Conservation (phyloP, 2,888 invertebrate genomes). For the Chirona hameri region DNA sequence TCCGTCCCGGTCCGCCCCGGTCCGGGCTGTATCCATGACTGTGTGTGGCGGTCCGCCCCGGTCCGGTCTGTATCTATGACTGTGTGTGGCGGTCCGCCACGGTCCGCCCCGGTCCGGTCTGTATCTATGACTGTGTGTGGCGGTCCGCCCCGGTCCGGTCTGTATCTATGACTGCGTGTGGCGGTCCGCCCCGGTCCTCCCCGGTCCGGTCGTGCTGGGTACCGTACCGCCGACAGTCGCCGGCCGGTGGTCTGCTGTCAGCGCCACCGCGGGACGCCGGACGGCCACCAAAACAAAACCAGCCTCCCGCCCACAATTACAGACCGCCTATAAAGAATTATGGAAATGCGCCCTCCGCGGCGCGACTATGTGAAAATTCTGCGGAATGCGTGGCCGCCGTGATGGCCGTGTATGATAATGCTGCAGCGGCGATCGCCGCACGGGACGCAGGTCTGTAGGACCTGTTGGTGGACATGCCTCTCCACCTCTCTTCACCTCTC, state of each 20-base stretch:
- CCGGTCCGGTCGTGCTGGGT: not conserved
- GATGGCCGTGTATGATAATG: conserved; percentile 8
- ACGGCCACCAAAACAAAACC: conserved; percentile 23
- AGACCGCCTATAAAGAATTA: conserved; percentile 26
- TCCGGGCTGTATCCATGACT: too few relatives aligned
- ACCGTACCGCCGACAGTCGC: not conserved
- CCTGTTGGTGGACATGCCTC: too few relatives aligned
- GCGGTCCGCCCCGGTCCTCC: too few relatives aligned
- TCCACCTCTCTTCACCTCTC: too few relatives aligned
- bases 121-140: not conserved
- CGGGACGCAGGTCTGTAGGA: too few relatives aligned
- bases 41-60: too few relatives aligned
- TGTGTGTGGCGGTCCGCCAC: too few relatives aligned
- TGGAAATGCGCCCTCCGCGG: conserved; percentile 6
- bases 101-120: not conserved
- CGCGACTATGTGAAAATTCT: conserved; percentile 13
- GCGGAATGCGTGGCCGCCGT: not conserved
- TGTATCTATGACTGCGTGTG: not conserved
- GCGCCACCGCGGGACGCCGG: not conserved
- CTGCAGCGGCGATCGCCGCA: not conserved
- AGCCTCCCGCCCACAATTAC: conserved; percentile 1
- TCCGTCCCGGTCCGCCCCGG: too few relatives aligned
- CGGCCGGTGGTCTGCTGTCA: conserved; percentile 3
- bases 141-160: not conserved
- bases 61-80: too few relatives aligned